These are phyloP conservation scores for Heliangelus exortis DNA, from an alignment of 2,797 vertebrate species.

Conservation along the genomic window DNA sequence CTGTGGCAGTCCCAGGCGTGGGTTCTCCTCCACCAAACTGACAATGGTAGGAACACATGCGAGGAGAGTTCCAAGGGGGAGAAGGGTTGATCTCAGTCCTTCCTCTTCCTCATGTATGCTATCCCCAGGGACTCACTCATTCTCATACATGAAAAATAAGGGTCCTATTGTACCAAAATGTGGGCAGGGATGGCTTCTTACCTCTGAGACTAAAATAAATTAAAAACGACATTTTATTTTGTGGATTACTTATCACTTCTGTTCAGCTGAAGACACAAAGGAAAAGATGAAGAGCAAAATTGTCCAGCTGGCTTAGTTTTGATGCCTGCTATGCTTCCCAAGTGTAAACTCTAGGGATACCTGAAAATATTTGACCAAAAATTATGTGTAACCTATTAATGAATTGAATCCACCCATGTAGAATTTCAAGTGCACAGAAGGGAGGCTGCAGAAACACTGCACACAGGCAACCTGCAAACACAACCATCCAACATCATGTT, in stretches of 20 bases:
- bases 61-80: background rate
- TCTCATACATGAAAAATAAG: background rate
- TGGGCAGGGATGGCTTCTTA: background rate
- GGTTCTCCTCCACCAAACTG: background rate
- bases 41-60: background rate
- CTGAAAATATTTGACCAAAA: background rate
- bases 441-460: background rate
- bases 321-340: background rate
- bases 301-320: background rate
- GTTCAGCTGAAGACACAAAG: slow-evolving; percentile 4
- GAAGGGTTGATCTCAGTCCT: background rate
- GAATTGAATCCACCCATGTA: background rate
- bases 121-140: background rate
- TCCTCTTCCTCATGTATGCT: background rate
- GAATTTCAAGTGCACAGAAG: background rate
- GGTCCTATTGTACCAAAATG: background rate
- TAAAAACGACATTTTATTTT: slow-evolving; percentile 5
- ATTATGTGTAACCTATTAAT: background rate
- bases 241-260: slow-evolving; percentile 24
- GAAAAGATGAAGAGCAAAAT: background rate
- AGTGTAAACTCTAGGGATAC: background rate
- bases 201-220: background rate
- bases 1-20: background rate
- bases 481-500: accelerated
- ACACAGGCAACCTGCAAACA: background rate